Percentiles rank a stretch among this genome's conserved stretches.
Evolutionary conservation across 2,888 invertebrate genomes (phyloP).

Genomic region (Metacarcinus magister): DNA sequence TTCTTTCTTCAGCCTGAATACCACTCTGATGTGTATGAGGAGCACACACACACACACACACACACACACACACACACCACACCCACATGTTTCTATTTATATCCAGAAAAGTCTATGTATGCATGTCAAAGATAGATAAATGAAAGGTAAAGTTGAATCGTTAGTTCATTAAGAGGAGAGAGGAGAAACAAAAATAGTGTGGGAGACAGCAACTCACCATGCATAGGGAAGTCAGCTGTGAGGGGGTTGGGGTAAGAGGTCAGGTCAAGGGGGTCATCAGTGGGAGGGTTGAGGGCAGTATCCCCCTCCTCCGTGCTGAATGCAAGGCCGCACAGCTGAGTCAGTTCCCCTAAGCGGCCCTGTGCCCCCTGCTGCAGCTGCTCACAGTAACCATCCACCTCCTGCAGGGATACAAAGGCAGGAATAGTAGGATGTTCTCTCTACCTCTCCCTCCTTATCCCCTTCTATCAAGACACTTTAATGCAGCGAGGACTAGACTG

Average conservation of each 20-base stretch:
- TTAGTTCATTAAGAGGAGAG: no score
- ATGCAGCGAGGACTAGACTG: neutral
- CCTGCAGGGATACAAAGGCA: constrained; percentile 15
- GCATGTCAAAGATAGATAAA: no score
- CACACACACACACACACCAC: no score
- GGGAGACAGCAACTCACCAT: neutral
- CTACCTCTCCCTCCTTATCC: neutral
- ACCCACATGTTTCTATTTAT: no score
- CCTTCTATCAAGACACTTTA: neutral
- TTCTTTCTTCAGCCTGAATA: no score
- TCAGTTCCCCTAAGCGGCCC: constrained; percentile 73
- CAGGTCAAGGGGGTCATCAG: neutral
- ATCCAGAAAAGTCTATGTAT: no score
- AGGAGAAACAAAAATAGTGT: neutral
- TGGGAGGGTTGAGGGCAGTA: neutral
- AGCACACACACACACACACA: no score
- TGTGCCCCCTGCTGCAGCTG: constrained; percentile 53
- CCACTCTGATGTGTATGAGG: no score
- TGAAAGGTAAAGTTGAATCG: no score
- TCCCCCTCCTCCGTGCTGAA: constrained; percentile 71
- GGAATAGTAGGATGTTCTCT: neutral
- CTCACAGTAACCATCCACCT: constrained; percentile 73
- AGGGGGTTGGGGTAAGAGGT: constrained; percentile 28
- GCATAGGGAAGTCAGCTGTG: neutral
- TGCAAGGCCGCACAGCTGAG: constrained; percentile 81